phyloP scores from a whole-genome alignment of 1,140 invertebrate species.

The Globodera ellingtonae region DNA sequence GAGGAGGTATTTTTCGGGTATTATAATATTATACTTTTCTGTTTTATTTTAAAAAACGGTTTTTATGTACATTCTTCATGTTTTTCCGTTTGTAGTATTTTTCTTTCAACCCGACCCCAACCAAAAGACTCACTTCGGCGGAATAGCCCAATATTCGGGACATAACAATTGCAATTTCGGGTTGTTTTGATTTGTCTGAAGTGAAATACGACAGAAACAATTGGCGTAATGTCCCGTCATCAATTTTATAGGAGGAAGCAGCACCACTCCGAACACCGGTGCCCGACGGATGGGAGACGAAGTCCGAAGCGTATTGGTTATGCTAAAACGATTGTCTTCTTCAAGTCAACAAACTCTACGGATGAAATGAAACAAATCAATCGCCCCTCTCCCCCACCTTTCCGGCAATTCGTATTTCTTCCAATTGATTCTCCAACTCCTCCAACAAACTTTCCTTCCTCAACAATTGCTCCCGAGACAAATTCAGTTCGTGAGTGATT shows the following conservation, averaged over 20 bases:
- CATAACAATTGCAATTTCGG: conserved; percentile 45
- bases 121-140: conserved; percentile 23
- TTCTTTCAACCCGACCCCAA: not conserved
- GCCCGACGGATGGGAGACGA: not conserved
- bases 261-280: not conserved
- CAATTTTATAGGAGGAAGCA: conserved; percentile 30
- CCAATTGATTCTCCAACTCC: conserved; percentile 42
- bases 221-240: conserved; percentile 40
- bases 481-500: conserved; percentile 14
- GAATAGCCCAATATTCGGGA: conserved; percentile 37
- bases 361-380: too few species aligned
- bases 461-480: conserved; percentile 23
- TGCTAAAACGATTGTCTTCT: too few species aligned
- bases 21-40: conserved; percentile 2
- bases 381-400: not conserved
- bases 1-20: too few species aligned
- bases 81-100: not conserved
- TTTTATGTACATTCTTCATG: not conserved
- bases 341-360: too few species aligned
- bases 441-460: conserved; percentile 36
- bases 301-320: too few species aligned
- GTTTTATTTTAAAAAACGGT: not conserved
- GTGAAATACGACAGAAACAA: conserved; percentile 41
- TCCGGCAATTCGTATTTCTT: conserved; percentile 30
- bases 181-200: conserved; percentile 39